Evolutionary conservation across 2,113 vertebrate genomes (phyloP).

Genomic region (Tauraco erythrolophus): DNA sequence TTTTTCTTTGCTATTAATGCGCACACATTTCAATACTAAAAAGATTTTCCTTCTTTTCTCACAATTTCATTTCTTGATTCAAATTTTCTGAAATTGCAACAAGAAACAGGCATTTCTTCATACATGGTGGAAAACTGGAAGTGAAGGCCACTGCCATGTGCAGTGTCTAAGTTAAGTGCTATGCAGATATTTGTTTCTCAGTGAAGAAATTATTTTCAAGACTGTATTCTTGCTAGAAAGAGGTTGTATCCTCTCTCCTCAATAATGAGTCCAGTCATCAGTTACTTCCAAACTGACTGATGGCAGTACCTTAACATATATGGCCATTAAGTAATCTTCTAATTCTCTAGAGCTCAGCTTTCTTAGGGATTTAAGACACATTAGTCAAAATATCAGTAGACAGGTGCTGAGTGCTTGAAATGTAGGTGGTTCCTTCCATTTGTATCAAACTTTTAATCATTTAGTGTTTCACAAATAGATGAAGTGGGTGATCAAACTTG

Average conservation of each 20-base stretch:
- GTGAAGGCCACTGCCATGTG: constrained; percentile 11
- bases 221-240: neutral
- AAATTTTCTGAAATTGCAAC: constrained; percentile 56
- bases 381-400: neutral
- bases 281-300: constrained; percentile 28
- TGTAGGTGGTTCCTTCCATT: neutral
- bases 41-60: constrained; percentile 47
- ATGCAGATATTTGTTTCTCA: constrained; percentile 29
- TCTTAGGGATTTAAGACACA: neutral
- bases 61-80: constrained; percentile 39
- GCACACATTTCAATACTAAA: constrained; percentile 59
- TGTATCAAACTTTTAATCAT: constrained; percentile 14
- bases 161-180: constrained; percentile 56
- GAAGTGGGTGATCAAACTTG: neutral
- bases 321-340: constrained; percentile 39
- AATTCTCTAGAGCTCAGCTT: constrained; percentile 27
- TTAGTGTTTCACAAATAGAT: constrained; percentile 11
- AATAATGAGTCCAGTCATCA: neutral
- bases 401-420: constrained; percentile 26
- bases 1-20: constrained; percentile 18
- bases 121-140: constrained; percentile 32
- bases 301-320: neutral
- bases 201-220: constrained; percentile 46
- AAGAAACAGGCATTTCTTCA: constrained; percentile 51
- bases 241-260: neutral